phyloP scores from a whole-genome alignment of 2,888 invertebrate genomes.

The Callosobruchus maculatus region DNA sequence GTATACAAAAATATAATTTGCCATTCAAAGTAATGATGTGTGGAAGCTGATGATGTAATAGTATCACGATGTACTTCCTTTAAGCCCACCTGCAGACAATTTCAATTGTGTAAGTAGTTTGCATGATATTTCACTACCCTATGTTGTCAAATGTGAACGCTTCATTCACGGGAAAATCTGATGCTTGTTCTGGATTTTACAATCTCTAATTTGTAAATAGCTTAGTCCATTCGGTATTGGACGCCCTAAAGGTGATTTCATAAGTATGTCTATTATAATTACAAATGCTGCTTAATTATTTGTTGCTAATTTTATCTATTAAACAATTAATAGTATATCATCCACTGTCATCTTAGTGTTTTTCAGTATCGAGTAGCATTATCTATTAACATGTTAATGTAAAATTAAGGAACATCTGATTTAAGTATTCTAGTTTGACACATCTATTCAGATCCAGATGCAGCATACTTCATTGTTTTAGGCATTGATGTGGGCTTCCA shows the following conservation, averaged over 20 bases:
- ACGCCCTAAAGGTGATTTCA: too few relatives aligned
- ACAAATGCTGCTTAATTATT: too few relatives aligned
- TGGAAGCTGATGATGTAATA: constrained; percentile 19
- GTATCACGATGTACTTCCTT: constrained; percentile 5
- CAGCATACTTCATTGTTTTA: too few relatives aligned
- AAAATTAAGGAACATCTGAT: background rate
- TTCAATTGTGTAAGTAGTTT: constrained; percentile 8
- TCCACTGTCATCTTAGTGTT: too few relatives aligned
- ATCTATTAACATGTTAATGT: too few relatives aligned
- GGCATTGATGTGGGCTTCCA: too few relatives aligned
- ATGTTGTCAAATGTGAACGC: background rate
- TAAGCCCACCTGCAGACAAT: background rate
- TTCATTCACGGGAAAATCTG: background rate
- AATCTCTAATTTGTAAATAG: background rate
- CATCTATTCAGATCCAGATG: too few relatives aligned
- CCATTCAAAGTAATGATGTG: constrained; percentile 14
- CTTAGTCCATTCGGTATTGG: background rate
- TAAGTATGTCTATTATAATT: too few relatives aligned
- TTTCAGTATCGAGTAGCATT: too few relatives aligned
- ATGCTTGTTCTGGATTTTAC: background rate
- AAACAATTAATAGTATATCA: too few relatives aligned
- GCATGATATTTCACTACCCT: background rate
- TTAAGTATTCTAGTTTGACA: background rate
- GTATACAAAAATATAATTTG: constrained; percentile 27
- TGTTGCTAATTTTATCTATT: too few relatives aligned